Evolutionary conservation across 1,140 invertebrate species (phyloP), one percentile per base, ranked within the genome.

Genomic region (Helicoverpa armigera): DNA sequence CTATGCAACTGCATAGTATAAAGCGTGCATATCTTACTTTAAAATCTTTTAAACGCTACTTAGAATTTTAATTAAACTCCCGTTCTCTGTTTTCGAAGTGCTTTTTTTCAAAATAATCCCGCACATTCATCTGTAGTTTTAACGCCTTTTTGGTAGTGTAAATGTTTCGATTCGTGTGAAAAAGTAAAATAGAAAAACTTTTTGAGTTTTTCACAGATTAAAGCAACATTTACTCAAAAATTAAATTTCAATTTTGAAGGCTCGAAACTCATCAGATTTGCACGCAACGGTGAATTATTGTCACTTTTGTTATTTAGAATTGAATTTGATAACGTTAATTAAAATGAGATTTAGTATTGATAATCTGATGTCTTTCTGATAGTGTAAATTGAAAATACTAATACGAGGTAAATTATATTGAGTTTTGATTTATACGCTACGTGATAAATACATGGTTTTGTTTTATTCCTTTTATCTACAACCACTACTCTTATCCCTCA

Each of bases 41-140:
- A 54, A 77, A 77, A 81, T 75, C 72, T 76, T 67, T 81, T 54
- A 65, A 65, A 73, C 18, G 61, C 61, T 56, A 74, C 60, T 69
- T 76, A 43, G 53, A 56, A 69, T 65, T 81, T 74, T 80, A 65
- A 80, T 79, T 79, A 72, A 61, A 61, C 60, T 35, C 18, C 11
- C 0, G 13, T 58, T 29, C 18, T 58, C 50, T 72, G 5, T 12
- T 58, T 73, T 56, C 2, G 14, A 31, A 11, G 7, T 9, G 16
- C 10, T 3, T 43, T 73, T 56, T n/a, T 14, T 16, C 35, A 10
- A 73, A 29, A 54, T 31, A 58, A 3, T 9, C 35, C 35, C 9
- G 9, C 35, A 9, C 35, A 43, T 43, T 69, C 43, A 43, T 16
- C 65, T 50, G 12, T 9, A 69, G 23, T 14, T 29, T 63, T 13